Conservation (phyloP, 2,888 invertebrate genomes). For the Hydrotaea cyrtoneurina region DNA sequence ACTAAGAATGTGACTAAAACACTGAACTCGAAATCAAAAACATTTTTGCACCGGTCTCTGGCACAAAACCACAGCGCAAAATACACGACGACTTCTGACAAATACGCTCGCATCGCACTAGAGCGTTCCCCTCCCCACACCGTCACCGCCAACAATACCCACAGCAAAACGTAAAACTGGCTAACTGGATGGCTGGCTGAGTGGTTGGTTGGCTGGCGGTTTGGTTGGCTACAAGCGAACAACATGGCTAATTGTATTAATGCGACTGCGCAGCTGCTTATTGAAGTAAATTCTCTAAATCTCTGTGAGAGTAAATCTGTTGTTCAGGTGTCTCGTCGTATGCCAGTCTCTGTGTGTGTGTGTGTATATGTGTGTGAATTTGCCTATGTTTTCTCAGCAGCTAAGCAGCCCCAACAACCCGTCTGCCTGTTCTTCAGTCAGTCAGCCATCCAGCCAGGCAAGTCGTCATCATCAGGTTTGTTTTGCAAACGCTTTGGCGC, state of each 20-base stretch:
- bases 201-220: neutral
- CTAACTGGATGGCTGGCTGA: neutral
- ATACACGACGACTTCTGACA: neutral
- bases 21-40: constrained; percentile 47
- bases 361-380: neutral
- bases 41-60: constrained; percentile 60
- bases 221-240: neutral
- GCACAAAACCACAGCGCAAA: constrained; percentile 32
- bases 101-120: neutral
- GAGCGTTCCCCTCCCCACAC: neutral
- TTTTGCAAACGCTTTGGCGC: constrained; percentile 35
- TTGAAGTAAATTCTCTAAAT: constrained; percentile 13
- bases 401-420: neutral
- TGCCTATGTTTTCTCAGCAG: constrained; percentile 3
- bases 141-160: neutral
- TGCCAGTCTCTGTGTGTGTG: neutral
- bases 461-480: constrained; percentile 40
- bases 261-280: neutral
- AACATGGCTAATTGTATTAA: constrained; percentile 30
- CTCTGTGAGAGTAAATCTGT: constrained; percentile 20
- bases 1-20: constrained; percentile 58
- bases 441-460: neutral
- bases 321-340: neutral
- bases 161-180: neutral
- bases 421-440: neutral